Evolutionary conservation across 2,113 vertebrate species (phyloP).

Genomic region (Pangasianodon hypophthalmus): DNA sequence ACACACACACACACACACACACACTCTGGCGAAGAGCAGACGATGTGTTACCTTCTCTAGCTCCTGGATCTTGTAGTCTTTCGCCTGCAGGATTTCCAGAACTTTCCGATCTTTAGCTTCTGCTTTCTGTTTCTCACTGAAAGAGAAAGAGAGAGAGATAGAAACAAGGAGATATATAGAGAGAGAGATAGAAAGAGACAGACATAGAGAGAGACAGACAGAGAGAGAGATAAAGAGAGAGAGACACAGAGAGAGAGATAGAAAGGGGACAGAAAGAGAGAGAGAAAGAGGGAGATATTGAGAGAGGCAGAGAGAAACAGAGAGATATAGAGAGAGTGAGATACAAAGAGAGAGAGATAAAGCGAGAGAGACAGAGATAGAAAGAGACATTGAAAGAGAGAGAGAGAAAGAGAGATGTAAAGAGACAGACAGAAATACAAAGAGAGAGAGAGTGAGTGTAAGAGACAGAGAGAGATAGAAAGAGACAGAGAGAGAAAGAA

Average conservation of each 20-base stretch:
- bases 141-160: constrained; percentile 42
- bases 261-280: neutral
- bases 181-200: neutral
- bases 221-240: neutral
- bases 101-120: constrained; percentile 90
- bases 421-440: neutral
- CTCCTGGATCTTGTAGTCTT: constrained; percentile 85
- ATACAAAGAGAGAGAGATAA: neutral
- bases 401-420: no score
- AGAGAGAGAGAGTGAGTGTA: no score
- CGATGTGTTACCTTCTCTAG: constrained; percentile 80
- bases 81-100: constrained; percentile 89
- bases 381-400: no score
- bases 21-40: neutral
- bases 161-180: neutral
- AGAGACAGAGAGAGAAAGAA: no score
- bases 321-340: neutral
- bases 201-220: neutral
- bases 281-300: neutral
- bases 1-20: neutral
- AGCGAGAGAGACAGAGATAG: neutral
- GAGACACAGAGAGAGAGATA: neutral
- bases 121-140: constrained; percentile 90
- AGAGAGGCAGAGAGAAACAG: neutral
- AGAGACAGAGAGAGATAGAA: neutral